Base-by-base conservation (phyloP, 1,140 invertebrate genomes). In the Galendromus occidentalis region DNA sequence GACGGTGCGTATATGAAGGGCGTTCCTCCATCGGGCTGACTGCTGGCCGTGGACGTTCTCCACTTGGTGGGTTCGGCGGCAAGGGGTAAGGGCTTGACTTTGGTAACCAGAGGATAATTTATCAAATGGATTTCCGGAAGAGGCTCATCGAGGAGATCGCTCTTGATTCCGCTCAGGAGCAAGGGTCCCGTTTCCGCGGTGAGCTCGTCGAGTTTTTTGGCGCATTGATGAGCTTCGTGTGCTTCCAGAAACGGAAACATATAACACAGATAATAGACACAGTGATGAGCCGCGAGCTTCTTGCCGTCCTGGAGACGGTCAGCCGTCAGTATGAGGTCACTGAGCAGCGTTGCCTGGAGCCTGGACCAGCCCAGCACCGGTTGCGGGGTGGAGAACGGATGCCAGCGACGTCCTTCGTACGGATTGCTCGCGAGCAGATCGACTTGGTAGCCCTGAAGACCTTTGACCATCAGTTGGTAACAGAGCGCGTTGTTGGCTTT, bases 391-490 rank as follows among this genome's bases (percentile, higher is more conserved):
- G 45, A 47, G 28, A 47, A 47, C 4, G 45, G 45, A 47, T 47
- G 45, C 45, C 45, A 47, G 4, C 45, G 45, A 7, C 45, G 20
- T 18, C 45, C 45, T 14, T 47, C 45, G 14, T 47, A 47, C 5
- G 45, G 45, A 25, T 47, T 47, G 6, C 18, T 4, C 14, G 14
- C 14, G 18, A 25, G 28, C 14, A 96, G 75, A 7, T 85, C 85
- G 9, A 98, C 78, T 72, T 84, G 84, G 75, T 94, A 92, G 0
- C 92, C 92, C 2, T 85, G 81, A 67, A 94, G 83, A 68, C 90
- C 85, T 74, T 91, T 84, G 30, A 96, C 75, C 79, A 97, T 84
- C 25, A 93, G 78, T 67, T 87, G 84, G 75, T 97, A 95, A 76
- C 91, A 96, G 69, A n/a, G n/a, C n/a, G n/a, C n/a, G n/a, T n/a